Conservation (phyloP, 2,888 invertebrate genomes). For the Diloba caeruleocephala region DNA sequence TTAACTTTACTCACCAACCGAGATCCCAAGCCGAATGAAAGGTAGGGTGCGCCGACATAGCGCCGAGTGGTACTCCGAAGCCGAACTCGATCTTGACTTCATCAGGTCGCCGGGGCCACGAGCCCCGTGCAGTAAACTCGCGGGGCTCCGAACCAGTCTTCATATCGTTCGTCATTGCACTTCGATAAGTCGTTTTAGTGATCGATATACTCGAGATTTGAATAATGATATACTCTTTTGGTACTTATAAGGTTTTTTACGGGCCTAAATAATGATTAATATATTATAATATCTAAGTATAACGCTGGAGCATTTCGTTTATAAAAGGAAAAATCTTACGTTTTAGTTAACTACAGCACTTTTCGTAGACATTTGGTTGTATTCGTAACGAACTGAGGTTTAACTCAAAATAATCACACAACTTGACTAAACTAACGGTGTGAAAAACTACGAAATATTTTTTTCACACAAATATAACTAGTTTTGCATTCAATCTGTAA, state of each 20-base stretch:
- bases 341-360: too few relatives aligned
- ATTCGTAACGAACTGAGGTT: too few relatives aligned
- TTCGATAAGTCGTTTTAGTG: conserved; percentile 16
- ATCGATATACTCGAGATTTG: background rate
- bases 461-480: conserved; percentile 11
- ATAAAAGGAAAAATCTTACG: too few relatives aligned
- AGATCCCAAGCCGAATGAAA: conserved; percentile 89
- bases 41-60: conserved; percentile 87
- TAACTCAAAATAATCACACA: background rate
- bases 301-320: too few relatives aligned
- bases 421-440: conserved; percentile 1
- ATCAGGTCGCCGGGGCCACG: conserved; percentile 77
- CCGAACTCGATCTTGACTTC: conserved; percentile 89
- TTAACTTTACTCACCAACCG: conserved; percentile 75
- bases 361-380: too few relatives aligned
- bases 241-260: too few relatives aligned
- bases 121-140: conserved; percentile 58
- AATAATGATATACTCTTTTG: too few relatives aligned
- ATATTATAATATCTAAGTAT: too few relatives aligned
- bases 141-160: conserved; percentile 59
- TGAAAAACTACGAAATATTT: conserved; percentile 2
- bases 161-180: conserved; percentile 76
- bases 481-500: conserved; percentile 36
- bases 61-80: conserved; percentile 85
- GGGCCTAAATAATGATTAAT: too few relatives aligned